Evolutionary conservation across 2,113 vertebrate genomes (phyloP), one percentile per base, ranked within the genome.

Genomic region (Petrocephalus zakoni): DNA sequence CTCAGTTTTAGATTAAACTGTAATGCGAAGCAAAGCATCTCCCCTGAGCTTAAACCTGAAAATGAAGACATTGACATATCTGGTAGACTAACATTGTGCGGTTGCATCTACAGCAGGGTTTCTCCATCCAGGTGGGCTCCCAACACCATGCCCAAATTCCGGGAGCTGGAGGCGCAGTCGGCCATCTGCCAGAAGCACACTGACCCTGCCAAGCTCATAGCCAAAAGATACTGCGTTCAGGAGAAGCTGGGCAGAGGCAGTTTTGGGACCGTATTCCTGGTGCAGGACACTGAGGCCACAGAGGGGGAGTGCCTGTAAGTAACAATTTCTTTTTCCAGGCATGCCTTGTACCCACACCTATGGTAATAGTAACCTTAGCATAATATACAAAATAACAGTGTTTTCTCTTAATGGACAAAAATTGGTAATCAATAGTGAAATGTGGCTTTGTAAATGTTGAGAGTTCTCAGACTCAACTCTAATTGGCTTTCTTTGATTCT

Each of bases 261-360:
- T 88, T 97, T 97, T 91, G 96, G 96, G 85, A 96, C 93, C 0
- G 94, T 97, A 4, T 97, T 96, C 89, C 94, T 97, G 90, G 96
- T 97, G 87, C 93, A 92, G 91, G 97, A 97, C 88, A 96, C 94
- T 90, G 96, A 95, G 92, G 93, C 95, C 84, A 92, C 92, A 86
- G 93, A 89, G 87, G 95, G 92, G 92, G 96, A 97, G 87, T 88
- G 94, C 89, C 64, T 96, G 97, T 97, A 93, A 97, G 97, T 97
- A 93, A 49, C 10, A 17, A 11, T 4, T 34, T 29, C 25, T 34
- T 85, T 22, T 34, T 55, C 25, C 87, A n/a, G 61, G 22, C 13
- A 19, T 64, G 6, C 9, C 37, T 42, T 82, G 22, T 64, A 25
- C 22, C 58, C 10, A 46, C 75, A 81, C 13, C 75, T 9, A 42